These are phyloP conservation scores for Strix aluco DNA, from an alignment of 2,113 vertebrate species.

Conservation along the genomic window DNA sequence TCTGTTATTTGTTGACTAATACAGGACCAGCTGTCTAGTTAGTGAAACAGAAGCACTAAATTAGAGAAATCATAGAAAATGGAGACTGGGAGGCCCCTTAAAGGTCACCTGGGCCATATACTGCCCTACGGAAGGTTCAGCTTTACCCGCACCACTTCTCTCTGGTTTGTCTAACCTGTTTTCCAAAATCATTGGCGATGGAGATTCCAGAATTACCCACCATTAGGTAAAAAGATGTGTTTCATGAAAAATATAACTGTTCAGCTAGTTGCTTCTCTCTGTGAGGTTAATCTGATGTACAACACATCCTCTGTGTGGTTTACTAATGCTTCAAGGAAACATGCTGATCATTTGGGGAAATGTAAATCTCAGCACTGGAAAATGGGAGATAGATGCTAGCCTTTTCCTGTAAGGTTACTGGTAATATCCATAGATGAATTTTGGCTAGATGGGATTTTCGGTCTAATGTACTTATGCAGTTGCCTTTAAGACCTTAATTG, in stretches of 20 bases:
- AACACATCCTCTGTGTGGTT: neutral
- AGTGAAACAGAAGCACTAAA: neutral
- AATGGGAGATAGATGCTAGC: neutral
- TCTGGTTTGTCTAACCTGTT: neutral
- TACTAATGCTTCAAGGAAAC: neutral
- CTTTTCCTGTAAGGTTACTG: neutral
- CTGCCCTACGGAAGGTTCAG: neutral
- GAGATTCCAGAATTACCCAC: neutral
- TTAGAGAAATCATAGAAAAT: neutral
- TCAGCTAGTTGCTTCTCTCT: neutral
- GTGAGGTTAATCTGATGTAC: neutral
- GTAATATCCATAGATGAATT: neutral
- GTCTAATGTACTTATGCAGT: rapidly evolving
- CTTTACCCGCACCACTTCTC: neutral
- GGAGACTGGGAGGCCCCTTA: neutral
- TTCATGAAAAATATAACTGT: neutral
- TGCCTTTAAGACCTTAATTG: neutral
- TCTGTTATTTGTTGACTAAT: neutral
- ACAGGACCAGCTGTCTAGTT: neutral
- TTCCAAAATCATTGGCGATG: neutral
- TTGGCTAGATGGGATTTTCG: neutral
- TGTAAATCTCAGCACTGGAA: neutral
- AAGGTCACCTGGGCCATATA: neutral
- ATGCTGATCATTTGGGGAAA: neutral
- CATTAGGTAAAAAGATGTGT: neutral